Evolutionary conservation across 2,113 vertebrate species (phyloP).

Genomic region (Osmerus mordax): DNA sequence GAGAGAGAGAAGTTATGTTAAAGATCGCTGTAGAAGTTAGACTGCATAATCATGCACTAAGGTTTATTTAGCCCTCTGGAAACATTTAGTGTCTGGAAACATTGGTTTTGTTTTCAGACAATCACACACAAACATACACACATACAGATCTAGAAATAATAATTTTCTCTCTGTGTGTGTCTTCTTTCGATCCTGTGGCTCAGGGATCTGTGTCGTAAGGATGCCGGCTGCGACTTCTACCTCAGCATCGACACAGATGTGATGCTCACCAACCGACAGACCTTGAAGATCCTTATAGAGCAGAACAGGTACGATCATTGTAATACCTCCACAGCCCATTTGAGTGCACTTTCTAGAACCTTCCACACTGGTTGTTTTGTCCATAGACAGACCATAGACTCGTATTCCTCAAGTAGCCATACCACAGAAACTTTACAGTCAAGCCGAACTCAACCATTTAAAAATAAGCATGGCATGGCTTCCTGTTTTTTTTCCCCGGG

Average conservation of each 20-base stretch:
- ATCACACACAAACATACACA: too few species aligned
- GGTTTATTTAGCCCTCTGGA: slow-evolving; percentile 42
- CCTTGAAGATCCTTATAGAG: slow-evolving; percentile 89
- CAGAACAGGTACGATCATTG: slow-evolving; percentile 87
- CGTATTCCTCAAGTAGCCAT: slow-evolving; percentile 43
- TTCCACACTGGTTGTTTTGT: slow-evolving; percentile 24
- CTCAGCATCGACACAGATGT: slow-evolving; percentile 93
- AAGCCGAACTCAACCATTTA: slow-evolving; percentile 47
- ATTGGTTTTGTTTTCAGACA: too few species aligned
- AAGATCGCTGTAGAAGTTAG: slow-evolving; percentile 15
- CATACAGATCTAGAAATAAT: neutral
- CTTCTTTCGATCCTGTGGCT: slow-evolving; percentile 27
- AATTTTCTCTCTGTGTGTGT: slow-evolving; percentile 2
- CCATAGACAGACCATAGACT: slow-evolving; percentile 19
- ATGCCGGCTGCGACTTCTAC: slow-evolving; percentile 85
- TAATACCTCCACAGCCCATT: neutral
- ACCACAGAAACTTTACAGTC: slow-evolving; percentile 55
- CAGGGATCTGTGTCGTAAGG: slow-evolving; percentile 90
- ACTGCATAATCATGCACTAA: slow-evolving; percentile 38
- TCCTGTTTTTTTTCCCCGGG: slow-evolving; percentile 60
- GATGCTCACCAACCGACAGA: slow-evolving; percentile 86
- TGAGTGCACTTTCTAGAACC: slow-evolving; percentile 4
- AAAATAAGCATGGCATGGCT: slow-evolving; percentile 60
- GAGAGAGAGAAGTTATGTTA: too few species aligned
- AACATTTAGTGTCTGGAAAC: too few species aligned